Percentiles rank a stretch among this genome's conserved stretches.
Conservation (phyloP, 2,113 vertebrate genomes). For the Crocuta crocuta region DNA sequence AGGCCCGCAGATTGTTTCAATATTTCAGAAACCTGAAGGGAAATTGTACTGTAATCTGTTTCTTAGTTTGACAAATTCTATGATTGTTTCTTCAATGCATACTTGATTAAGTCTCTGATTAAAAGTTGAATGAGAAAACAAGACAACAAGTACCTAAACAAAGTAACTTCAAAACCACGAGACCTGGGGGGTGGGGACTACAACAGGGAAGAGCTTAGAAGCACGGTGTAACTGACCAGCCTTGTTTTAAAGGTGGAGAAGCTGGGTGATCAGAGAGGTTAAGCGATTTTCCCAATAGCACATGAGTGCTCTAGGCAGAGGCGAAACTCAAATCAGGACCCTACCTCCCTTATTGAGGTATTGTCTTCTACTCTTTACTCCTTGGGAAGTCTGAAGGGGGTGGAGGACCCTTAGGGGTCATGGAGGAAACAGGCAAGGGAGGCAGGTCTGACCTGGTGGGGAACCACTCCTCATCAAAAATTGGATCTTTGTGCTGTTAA, state of each 20-base stretch:
- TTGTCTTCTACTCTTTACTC: background rate
- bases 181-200: background rate
- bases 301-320: background rate
- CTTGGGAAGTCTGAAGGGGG: background rate
- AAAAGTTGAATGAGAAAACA: conserved; percentile 15
- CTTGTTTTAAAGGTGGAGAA: background rate
- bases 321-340: background rate
- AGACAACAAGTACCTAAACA: background rate
- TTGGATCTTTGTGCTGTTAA: background rate
- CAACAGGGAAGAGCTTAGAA: background rate
- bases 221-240: background rate
- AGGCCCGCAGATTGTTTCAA: background rate
- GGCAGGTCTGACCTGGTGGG: background rate
- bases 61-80: conserved; percentile 31
- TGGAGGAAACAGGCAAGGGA: background rate
- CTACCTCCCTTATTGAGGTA: background rate
- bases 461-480: background rate
- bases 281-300: background rate
- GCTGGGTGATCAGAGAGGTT: background rate
- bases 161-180: background rate
- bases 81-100: background rate
- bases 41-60: background rate
- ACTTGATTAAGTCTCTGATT: background rate
- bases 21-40: conserved; percentile 2
- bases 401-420: background rate